A percentile compares a stretch with the other conserved stretches of the same genome.
Evolutionary conservation across 2,113 vertebrate species (phyloP).

Genomic region (Neolamprologus kungweensis): DNA sequence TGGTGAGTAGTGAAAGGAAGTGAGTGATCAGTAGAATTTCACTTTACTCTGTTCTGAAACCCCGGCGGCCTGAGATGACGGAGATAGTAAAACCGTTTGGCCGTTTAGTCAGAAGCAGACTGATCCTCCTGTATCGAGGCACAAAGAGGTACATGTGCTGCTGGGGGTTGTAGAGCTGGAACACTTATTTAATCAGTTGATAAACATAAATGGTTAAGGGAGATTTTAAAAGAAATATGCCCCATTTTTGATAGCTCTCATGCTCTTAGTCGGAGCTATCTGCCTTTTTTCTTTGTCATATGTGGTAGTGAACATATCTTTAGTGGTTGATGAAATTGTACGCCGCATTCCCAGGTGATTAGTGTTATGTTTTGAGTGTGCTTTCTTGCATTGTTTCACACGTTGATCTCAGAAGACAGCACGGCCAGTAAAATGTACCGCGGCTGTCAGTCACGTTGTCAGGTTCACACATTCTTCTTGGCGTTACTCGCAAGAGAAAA

Average conservation of each 20-base stretch:
- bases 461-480: background rate
- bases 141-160: background rate
- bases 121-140: background rate
- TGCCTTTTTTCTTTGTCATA: background rate
- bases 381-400: background rate
- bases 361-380: background rate
- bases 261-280: background rate
- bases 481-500: background rate
- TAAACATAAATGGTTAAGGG: background rate
- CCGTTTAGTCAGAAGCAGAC: background rate
- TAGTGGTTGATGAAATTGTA: background rate
- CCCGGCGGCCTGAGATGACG: constrained; percentile 17
- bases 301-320: background rate
- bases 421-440: background rate
- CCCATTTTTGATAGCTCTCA: background rate
- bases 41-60: background rate
- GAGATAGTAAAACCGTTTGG: background rate
- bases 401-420: background rate
- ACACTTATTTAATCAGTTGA: background rate
- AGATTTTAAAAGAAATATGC: background rate
- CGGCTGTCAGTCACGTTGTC: background rate
- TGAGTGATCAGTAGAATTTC: constrained; percentile 36
- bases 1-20: background rate
- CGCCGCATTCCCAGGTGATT: background rate
- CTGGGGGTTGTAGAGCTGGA: background rate